Evolutionary conservation across 2,888 invertebrate genomes (phyloP), one percentile per base, ranked within the genome.

Genomic region (Resseliella maxima): DNA sequence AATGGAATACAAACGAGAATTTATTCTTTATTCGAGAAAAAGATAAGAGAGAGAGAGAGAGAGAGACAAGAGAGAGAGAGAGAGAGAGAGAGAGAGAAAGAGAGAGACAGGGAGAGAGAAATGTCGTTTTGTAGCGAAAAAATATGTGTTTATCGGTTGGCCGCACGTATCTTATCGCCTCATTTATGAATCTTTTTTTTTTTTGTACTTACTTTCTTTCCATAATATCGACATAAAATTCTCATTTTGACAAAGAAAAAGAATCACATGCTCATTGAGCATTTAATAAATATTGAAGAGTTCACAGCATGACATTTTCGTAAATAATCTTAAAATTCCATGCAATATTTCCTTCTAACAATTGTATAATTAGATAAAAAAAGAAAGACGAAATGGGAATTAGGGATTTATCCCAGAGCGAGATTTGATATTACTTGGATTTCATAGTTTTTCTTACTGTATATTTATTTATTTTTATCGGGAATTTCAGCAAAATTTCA

Each of bases 341-440:
- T n/a, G 3, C 24, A 59, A 27, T 59, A 27, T 27, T 24, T 59
- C 59, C 12, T 59, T n/a, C 59, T n/a, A 24, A 59, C 12, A 27
- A 59, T 59, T 59, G 59, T 59, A 59, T 59, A n/a, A 59, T 59
- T 59, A 27, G 59, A 59, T 59, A 59, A 59, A n/a, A 59, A 50
- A 21, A 50, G 10, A n/a, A 27, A 27, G 59, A 59, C 27, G 59
- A 27, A 59, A 21, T 24, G 59, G 27, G 24, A 27, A 27, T 27
- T 12, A 27, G 59, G 59, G 27, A 59, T 59, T 59, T 59, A 59
- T 59, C 24, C 27, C 0, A 27, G 15, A 12, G 59, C 27, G 59
- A 27, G 59, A 15, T 59, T 59, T 59, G 3, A 15, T 27, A 59
- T 59, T 27, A 27, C 59, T 59, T 27, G 24, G 3, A 24, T 24